Conservation (phyloP, 2,888 invertebrate species). For the Eucriotettix oculatus region DNA sequence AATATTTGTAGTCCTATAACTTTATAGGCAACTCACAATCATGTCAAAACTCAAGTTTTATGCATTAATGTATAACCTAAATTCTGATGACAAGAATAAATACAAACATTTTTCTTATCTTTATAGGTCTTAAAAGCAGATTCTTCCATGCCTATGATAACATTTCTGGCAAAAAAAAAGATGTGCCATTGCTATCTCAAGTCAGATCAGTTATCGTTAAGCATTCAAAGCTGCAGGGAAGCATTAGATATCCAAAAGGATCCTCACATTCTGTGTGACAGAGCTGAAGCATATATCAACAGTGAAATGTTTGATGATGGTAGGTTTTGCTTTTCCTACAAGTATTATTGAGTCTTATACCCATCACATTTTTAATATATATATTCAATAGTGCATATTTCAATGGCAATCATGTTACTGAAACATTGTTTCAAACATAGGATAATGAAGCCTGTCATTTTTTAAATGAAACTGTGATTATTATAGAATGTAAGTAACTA, state of each 20-base stretch:
- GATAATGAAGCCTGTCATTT: too few species aligned
- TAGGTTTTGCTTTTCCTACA: slow-evolving; percentile 18
- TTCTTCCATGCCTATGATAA: slow-evolving; percentile 48
- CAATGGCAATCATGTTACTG: too few species aligned
- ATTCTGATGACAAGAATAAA: too few species aligned
- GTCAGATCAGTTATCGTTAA: slow-evolving; percentile 53
- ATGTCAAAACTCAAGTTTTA: too few species aligned
- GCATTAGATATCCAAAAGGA: slow-evolving; percentile 64
- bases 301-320: slow-evolving; percentile 86
- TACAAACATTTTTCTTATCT: not conserved
- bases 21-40: too few species aligned
- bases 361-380: not conserved
- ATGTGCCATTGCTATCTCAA: slow-evolving; percentile 63
- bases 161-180: slow-evolving; percentile 55
- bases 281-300: slow-evolving; percentile 78
- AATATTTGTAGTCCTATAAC: too few species aligned
- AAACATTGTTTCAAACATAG: too few species aligned
- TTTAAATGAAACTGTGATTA: too few species aligned
- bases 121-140: slow-evolving; percentile 42
- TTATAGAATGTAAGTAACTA: too few species aligned
- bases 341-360: too few species aligned
- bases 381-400: too few species aligned
- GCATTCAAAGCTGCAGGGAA: slow-evolving; percentile 57
- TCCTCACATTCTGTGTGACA: slow-evolving; percentile 67
- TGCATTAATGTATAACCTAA: too few species aligned